Evolutionary conservation across 2,888 invertebrate species (phyloP).

Genomic region (Troides helena): DNA sequence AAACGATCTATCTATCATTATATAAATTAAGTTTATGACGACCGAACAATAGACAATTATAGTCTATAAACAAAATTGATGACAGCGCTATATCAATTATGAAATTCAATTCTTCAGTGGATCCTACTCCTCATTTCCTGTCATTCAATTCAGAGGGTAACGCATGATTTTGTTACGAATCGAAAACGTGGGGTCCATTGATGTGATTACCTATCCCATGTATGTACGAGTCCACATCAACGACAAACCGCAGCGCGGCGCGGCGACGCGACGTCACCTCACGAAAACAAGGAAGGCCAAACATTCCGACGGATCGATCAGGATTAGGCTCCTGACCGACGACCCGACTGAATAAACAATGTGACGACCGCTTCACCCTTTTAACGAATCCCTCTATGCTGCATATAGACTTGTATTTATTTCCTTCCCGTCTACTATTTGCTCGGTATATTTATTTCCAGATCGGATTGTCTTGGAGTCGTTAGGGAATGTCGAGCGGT

Average conservation of each 20-base stretch:
- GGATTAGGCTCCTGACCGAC: slow-evolving; percentile 63
- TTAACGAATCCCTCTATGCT: slow-evolving; percentile 65
- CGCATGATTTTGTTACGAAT: slow-evolving; percentile 15
- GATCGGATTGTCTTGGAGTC: slow-evolving; percentile 37
- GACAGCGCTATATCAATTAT: neutral
- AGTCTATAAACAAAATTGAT: neutral
- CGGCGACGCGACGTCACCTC: slow-evolving; percentile 21
- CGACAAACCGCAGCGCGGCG: slow-evolving; percentile 30
- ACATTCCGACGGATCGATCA: slow-evolving; percentile 57
- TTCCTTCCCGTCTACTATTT: slow-evolving; percentile 41
- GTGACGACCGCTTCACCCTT: slow-evolving; percentile 73
- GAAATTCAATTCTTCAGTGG: neutral
- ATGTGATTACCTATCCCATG: slow-evolving; percentile 21
- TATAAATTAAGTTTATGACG: no score
- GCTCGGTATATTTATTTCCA: slow-evolving; percentile 43
- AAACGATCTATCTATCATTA: no score
- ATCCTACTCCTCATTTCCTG: slow-evolving; percentile 15
- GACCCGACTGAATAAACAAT: slow-evolving; percentile 76
- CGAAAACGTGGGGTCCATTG: slow-evolving; percentile 20
- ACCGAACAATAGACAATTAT: neutral
- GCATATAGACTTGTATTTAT: slow-evolving; percentile 24
- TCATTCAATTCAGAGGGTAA: slow-evolving; percentile 7
- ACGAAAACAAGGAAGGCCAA: slow-evolving; percentile 18
- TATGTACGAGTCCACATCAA: slow-evolving; percentile 16
- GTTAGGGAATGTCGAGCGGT: slow-evolving; percentile 29